phyloP scores from a whole-genome alignment of 2,888 invertebrate genomes.

The Xylota segnis region DNA sequence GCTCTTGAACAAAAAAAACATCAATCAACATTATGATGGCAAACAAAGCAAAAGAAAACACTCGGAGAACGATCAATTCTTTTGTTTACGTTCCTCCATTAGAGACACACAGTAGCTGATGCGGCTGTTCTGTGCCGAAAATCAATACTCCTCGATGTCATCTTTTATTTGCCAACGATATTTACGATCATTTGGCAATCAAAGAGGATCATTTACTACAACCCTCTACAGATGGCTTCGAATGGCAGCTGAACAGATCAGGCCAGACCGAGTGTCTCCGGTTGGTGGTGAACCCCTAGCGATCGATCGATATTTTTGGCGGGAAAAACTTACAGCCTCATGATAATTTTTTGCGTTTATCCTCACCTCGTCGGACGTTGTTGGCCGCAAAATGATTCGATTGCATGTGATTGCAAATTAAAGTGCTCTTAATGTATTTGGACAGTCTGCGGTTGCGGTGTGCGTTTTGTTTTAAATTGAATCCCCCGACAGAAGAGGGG shows the following conservation, averaged over 20 bases:
- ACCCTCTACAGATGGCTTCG: constrained; percentile 23
- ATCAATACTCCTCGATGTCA: constrained; percentile 8
- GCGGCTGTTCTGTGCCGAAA: not conserved
- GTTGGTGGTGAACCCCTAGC: constrained; percentile 10
- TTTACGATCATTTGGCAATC: constrained; percentile 38
- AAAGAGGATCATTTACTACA: constrained; percentile 36
- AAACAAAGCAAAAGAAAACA: constrained; percentile 21
- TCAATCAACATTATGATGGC: constrained; percentile 22
- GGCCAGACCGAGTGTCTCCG: constrained; percentile 45
- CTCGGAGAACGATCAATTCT: constrained; percentile 14
- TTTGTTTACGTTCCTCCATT: constrained; percentile 22
- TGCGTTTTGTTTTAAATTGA: constrained; percentile 10
- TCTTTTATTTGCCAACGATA: constrained; percentile 42
- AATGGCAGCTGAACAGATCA: constrained; percentile 34
- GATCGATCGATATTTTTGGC: constrained; percentile 47
- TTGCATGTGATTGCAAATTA: constrained; percentile 44
- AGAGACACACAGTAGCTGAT: not conserved
- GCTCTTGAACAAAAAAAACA: not conserved
- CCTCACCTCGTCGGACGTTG: not conserved
- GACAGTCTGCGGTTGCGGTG: not conserved
- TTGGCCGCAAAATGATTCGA: constrained; percentile 25
- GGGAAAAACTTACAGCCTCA: constrained; percentile 44
- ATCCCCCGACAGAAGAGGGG: not conserved
- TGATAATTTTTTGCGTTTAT: constrained; percentile 12
- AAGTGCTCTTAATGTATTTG: constrained; percentile 38